Evolutionary conservation across 2,888 invertebrate species (phyloP), one percentile per base, ranked within the genome.

Genomic region (Junonia oenone): DNA sequence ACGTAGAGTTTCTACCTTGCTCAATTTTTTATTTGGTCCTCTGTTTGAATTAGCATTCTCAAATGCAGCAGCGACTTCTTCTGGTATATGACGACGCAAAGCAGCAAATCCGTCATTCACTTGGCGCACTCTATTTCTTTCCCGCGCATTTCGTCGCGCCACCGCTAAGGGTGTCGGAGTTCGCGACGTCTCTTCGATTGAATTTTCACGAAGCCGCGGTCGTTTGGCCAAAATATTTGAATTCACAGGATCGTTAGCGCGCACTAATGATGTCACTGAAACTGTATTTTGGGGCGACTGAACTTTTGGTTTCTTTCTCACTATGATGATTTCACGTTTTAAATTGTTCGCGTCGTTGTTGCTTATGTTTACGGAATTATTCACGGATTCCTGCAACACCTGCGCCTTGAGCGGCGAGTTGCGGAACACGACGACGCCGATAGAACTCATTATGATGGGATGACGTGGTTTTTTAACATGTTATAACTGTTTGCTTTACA

Each of bases 101-200:
- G 95, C 95, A 0, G 96, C 96, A 77, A 97, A 97, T 14, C 97
- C 97, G 71, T 96, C 95, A 83, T 97, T 97, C 22, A 97, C 97
- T 91, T 97, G 97, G 67, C 97, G 96, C 8, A 98, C 98, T 58
- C 98, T 92, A 83, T 98, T 98, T 15, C 98, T 90, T 91, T 98
- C 98, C 51, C 98, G 92, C 60, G 97, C 98, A 87, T 98, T 98
- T 72, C 98, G 90, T 43, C 97, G 91, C 0, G 97, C 97, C 6
- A 97, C 97, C 0, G 97, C 95, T 17, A 95, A 92, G 0, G 95
- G 96, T 48, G 94, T 94, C 2, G 95, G 93, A 56, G 93, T 81
- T 6, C 88, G 85, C 56, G 84, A 80, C 53, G 70, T 78, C 63
- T 78, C 92, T 68, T 71, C 92, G 68, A 68, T 89, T 75, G 71